These are phyloP conservation scores for Sturnira hondurensis DNA, from an alignment of 2,113 vertebrate genomes.

Conservation along the genomic window DNA sequence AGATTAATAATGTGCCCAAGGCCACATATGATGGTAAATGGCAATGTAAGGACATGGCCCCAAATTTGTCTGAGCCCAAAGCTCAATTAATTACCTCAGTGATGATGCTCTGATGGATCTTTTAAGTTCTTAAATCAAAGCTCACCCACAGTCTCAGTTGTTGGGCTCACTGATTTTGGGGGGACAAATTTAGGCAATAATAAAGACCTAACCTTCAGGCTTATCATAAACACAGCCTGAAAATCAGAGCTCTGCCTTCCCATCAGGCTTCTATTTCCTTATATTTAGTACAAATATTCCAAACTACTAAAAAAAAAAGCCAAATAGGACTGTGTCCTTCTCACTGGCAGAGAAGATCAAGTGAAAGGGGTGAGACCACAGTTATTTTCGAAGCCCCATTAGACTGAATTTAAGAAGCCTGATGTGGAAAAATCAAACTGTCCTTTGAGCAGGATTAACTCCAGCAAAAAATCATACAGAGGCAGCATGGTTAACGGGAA, in stretches of 20 bases:
- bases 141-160: background rate
- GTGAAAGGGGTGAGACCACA: background rate
- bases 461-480: background rate
- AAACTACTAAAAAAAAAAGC: background rate
- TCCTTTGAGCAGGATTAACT: background rate
- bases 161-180: background rate
- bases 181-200: background rate
- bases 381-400: background rate
- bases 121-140: background rate
- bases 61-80: constrained; percentile 1
- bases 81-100: background rate
- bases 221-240: background rate
- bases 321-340: background rate
- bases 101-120: background rate
- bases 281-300: background rate
- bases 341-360: background rate
- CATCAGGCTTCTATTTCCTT: background rate
- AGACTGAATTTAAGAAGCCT: background rate
- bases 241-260: background rate
- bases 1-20: background rate
- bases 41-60: background rate
- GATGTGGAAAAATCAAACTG: background rate
- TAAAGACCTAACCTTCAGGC: background rate
- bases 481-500: background rate
- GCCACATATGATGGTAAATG: background rate